A percentile compares a stretch with the other conserved stretches of the same genome.
Evolutionary conservation across 2,113 vertebrate genomes (phyloP).

Genomic region (Halcyon malimbica): DNA sequence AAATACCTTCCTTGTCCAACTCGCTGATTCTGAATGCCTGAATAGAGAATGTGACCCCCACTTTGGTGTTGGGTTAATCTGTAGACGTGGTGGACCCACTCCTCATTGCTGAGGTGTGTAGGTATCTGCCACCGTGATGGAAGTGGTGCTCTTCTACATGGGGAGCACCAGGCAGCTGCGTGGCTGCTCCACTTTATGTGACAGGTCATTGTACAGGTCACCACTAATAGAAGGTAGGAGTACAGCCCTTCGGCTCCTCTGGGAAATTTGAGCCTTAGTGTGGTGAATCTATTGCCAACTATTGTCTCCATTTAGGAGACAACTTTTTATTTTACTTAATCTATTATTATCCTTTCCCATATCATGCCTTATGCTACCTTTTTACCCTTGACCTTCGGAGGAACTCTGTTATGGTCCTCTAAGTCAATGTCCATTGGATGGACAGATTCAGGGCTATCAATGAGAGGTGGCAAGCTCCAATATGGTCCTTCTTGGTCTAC

Average conservation of each 20-base stretch:
- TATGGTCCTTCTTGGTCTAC: neutral
- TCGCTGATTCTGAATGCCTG: neutral
- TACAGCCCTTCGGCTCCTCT: neutral
- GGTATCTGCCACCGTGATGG: neutral
- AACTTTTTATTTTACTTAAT: neutral
- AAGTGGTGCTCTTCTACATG: rapidly evolving
- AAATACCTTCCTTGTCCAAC: neutral
- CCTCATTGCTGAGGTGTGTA: rapidly evolving
- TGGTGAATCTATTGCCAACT: neutral
- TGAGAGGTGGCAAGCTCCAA: neutral
- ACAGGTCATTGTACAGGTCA: neutral
- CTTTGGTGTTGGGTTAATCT: neutral
- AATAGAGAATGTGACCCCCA: neutral
- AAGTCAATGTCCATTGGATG: neutral
- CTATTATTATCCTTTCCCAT: neutral
- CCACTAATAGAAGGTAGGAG: neutral
- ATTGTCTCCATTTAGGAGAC: neutral
- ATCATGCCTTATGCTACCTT: neutral
- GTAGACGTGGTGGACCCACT: neutral
- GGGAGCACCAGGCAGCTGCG: neutral
- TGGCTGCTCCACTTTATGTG: neutral
- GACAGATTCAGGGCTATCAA: neutral
- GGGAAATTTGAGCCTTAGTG: neutral
- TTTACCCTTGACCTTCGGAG: neutral
- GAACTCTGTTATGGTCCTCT: neutral